Percentiles rank a stretch among this genome's conserved stretches.
Conservation (phyloP, 2,113 vertebrate genomes). For the Geothlypis trichas region DNA sequence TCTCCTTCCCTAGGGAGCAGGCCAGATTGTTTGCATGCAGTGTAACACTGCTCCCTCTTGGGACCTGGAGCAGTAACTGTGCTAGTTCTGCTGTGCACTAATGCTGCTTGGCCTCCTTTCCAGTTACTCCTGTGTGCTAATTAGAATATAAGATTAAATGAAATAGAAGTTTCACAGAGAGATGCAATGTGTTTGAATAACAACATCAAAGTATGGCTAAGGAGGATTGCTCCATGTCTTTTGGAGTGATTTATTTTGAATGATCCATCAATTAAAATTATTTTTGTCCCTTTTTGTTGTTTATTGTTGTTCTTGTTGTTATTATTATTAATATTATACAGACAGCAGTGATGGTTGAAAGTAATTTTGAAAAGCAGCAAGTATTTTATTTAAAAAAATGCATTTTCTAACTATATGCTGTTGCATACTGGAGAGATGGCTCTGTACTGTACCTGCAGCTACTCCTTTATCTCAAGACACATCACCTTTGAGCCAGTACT, state of each 20-base stretch:
- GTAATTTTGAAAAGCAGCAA: not conserved
- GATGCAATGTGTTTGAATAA: not conserved
- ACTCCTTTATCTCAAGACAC: not conserved
- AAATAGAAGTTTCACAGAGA: not conserved
- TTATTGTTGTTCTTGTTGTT: not conserved
- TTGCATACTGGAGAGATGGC: not conserved
- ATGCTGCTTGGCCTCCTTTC: not conserved
- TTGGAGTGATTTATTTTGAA: not conserved
- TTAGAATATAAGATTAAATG: not conserved
- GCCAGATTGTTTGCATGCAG: not conserved
- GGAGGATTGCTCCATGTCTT: not conserved
- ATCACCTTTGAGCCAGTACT: not conserved
- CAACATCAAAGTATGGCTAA: not conserved
- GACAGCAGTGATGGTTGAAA: not conserved
- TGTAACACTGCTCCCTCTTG: rapidly evolving
- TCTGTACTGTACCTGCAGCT: not conserved
- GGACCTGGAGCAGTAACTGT: not conserved
- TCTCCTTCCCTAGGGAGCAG: not conserved
- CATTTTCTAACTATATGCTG: not conserved
- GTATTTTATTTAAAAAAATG: not conserved
- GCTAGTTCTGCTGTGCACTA: not conserved
- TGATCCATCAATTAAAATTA: not conserved
- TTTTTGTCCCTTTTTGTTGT: not conserved
- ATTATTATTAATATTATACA: not conserved
- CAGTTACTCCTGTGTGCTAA: not conserved